Evolutionary conservation across 2,113 vertebrate species (phyloP), one percentile per base, ranked within the genome.

Genomic region (Onychostoma macrolepis): DNA sequence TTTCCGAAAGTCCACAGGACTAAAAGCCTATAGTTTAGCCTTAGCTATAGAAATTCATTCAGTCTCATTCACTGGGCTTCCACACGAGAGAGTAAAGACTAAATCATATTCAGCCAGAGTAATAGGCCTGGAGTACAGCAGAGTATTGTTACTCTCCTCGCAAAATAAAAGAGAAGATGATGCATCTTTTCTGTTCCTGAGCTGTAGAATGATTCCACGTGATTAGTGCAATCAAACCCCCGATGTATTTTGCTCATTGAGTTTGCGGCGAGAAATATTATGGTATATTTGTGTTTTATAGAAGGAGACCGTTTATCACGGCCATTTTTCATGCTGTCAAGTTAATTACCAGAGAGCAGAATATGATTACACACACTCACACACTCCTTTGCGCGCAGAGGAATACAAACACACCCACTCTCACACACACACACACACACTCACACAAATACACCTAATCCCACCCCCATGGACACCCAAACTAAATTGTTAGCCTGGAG

Each of bases 261-360:
- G 90, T 89, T 91, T 92, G 89, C 85, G 90, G 67, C 90, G 86
- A 91, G 83, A 87, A 92, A 92, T 92, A 92, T 92, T 92, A 91
- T 78, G 87, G 90, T 91, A 92, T 93, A 94, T 94, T 93, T 94
- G 91, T 94, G 92, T 93, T 93, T 92, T 91, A 94, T 93, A 92
- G 92, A 93, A 92, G 89, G 89, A 92, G 94, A 94, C 93, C 91
- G 93, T 93, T 94, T 93, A 94, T 95, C 93, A 86, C 93, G 93
- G 94, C 92, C 94, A 95, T 95, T 96, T 91, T 93, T 96, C 93
- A 95, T 95, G 94, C 95, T 95, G 95, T 95, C 95, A 94, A 93
- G 93, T 92, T 95, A 95, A 95, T 96, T 95, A 95, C 92, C 89
- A 92, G 93, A 95, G 93, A 93, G 91, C 91, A 90, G 90, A 94